A percentile compares a stretch with the other conserved stretches of the same genome.
Evolutionary conservation across 2,888 invertebrate species (phyloP).

Genomic region (Eupithecia insigniata): DNA sequence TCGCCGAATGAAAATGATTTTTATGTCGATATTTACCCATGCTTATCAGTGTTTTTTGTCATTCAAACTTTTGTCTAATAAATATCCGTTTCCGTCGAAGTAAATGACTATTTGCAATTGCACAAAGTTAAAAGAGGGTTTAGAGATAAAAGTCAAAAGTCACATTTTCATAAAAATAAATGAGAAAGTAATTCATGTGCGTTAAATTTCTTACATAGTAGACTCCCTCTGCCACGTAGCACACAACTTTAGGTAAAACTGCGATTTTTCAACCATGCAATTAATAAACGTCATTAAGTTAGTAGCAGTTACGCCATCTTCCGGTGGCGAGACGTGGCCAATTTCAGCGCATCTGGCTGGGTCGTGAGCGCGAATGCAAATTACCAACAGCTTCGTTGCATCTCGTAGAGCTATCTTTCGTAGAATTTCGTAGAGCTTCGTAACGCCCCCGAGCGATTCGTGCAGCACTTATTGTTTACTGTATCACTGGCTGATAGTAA

Average conservation of each 20-base stretch:
- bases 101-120: background rate
- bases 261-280: background rate
- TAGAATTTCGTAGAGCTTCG: background rate
- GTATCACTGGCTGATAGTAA: background rate
- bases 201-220: background rate
- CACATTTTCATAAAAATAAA: background rate
- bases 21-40: background rate
- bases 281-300: constrained; percentile 10
- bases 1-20: background rate
- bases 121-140: background rate
- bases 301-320: constrained; percentile 7
- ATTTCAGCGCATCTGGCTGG: constrained; percentile 28
- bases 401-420: too few species aligned
- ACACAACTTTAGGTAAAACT: background rate
- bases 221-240: background rate
- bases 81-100: too few species aligned
- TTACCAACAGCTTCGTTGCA: constrained; percentile 25
- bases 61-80: background rate
- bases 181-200: background rate
- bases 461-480: background rate
- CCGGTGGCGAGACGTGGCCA: constrained; percentile 27
- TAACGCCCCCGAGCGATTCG: background rate
- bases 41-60: background rate
- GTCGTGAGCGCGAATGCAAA: constrained; percentile 23
- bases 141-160: background rate